Base-by-base conservation (phyloP, 2,113 vertebrate species). In the Nyctereutes procyonoides region DNA sequence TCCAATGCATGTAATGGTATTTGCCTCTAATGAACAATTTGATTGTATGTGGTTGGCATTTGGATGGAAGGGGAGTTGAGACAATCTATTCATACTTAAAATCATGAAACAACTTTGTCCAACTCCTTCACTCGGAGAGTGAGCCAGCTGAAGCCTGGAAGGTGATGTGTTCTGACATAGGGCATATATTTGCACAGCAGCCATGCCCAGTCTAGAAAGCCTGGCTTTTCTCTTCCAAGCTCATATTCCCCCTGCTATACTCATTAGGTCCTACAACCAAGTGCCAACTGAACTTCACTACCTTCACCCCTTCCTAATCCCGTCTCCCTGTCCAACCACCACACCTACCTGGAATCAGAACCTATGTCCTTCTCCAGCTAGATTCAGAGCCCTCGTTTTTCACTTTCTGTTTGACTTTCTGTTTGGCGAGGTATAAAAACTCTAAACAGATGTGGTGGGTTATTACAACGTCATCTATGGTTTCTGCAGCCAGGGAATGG, bases 111-210 rank as follows among this genome's bases (percentile, higher is more conserved):
- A 81, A 88, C 91, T 90, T 84, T 60, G 48, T 87, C 62, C 74
- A 90, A 58, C 56, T 88, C 32, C 63, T 51, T 94, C n/a, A 92
- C 79, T 93, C 93, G 85, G 84, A 82, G 90, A 67, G 30, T n/a
- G 82, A 96, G 86, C 71, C 80, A 55, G 80, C 35, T 0, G 28
- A 94, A 76, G 35, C 24, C 30, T 92, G 43, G 73, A 56, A 80
- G 26, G 30, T 7, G 20, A 93, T n/a, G 13, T 38, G 90, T 85
- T 65, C 86, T 87, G 77, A 51, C 82, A 88, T 65, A 79, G 30
- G 88, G 38, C 43, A 76, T 69, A 16, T 58, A 80, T 60, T 71
- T 82, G 17, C 56, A 88, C 38, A 76, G 65, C 58, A 87, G 60
- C 32, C 62, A 58, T 56, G 30, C 32, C 3, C 6, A 30, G 28